Conservation (phyloP, 2,113 vertebrate genomes). For the Clinocottus analis region DNA sequence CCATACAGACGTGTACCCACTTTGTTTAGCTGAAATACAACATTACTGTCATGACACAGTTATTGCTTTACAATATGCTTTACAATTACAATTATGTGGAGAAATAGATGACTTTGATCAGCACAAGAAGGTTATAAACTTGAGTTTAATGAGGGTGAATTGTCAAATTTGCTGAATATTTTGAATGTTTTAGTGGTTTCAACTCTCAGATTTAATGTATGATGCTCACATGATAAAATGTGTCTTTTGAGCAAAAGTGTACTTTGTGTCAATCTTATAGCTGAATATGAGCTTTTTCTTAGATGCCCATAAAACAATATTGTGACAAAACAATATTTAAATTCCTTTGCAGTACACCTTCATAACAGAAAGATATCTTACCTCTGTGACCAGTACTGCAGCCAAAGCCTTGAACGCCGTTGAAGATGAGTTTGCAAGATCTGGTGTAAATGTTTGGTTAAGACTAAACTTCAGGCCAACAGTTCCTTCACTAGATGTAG, state of each 20-base stretch:
- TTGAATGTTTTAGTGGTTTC: too few relatives aligned
- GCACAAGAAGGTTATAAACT: background rate
- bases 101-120: background rate
- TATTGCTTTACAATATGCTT: background rate
- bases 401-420: constrained; percentile 17
- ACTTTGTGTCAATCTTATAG: background rate
- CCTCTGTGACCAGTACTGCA: constrained; percentile 30
- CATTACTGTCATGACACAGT: background rate
- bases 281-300: too few relatives aligned
- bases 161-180: background rate
- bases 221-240: too few relatives aligned
- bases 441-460: constrained; percentile 9
- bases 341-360: background rate
- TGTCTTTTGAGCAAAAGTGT: background rate
- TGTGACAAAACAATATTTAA: background rate
- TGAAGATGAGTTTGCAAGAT: constrained; percentile 5
- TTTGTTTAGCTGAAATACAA: constrained; percentile 60
- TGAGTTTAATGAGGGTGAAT: background rate
- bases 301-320: background rate
- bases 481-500: constrained; percentile 34
- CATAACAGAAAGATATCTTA: constrained; percentile 18
- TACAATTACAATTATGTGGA: background rate
- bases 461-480: constrained; percentile 52
- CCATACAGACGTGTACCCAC: background rate
- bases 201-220: too few relatives aligned